Percentiles rank a stretch among this genome's conserved stretches.
phyloP scores from a whole-genome alignment of 2,113 vertebrate genomes.

The Stictonetta naevosa region DNA sequence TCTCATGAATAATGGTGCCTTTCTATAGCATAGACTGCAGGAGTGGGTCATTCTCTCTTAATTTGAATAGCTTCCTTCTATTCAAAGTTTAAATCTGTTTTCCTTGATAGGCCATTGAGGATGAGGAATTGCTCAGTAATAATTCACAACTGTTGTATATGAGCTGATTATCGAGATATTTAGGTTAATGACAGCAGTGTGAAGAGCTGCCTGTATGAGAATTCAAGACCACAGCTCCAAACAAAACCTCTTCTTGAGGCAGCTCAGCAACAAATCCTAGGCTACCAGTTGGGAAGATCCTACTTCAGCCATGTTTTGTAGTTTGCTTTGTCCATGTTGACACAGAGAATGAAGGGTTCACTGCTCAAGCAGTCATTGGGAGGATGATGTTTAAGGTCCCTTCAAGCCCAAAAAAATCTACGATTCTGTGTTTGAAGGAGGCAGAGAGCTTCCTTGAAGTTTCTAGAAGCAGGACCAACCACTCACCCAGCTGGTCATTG shows the following conservation, averaged over 20 bases:
- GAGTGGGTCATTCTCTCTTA: not conserved
- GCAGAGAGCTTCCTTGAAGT: not conserved
- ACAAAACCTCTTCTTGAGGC: not conserved
- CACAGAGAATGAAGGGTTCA: not conserved
- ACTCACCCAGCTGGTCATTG: not conserved
- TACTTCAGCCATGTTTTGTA: not conserved
- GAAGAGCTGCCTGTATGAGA: not conserved
- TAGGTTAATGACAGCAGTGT: not conserved
- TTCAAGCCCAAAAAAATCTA: not conserved
- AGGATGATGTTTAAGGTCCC: not conserved
- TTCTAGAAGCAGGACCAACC: not conserved
- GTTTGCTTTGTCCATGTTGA: not conserved
- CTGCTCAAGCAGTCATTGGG: not conserved
- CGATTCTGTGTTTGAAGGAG: not conserved
- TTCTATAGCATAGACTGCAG: not conserved
- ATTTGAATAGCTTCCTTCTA: not conserved
- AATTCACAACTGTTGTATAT: not conserved
- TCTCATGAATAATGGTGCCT: not conserved
- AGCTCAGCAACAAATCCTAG: not conserved
- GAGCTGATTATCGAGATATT: not conserved
- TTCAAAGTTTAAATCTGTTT: not conserved
- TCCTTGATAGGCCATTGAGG: not conserved
- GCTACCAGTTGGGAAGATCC: not conserved
- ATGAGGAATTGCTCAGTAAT: not conserved
- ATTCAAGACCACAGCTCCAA: not conserved